These are phyloP conservation scores for Amniataba percoides DNA, from an alignment of 2,797 vertebrate genomes.

Conservation along the genomic window DNA sequence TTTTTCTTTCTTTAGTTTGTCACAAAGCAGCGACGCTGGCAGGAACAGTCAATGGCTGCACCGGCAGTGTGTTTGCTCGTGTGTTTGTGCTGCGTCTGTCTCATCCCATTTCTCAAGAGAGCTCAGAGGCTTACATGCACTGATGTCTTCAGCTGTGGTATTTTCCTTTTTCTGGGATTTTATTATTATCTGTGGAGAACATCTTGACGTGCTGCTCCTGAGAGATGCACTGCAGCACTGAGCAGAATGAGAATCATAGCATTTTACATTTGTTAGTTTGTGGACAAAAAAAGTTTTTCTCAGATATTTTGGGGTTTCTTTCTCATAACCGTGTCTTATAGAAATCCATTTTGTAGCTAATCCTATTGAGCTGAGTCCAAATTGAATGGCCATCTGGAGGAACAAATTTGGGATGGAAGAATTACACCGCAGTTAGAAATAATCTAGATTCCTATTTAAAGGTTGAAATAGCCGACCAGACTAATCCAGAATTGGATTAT, in stretches of 20 bases:
- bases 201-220: constrained; percentile 1
- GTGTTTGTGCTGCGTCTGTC: constrained; percentile 8
- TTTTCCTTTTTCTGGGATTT: neutral
- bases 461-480: constrained; percentile 1
- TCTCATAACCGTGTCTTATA: neutral
- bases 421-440: neutral
- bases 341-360: constrained; percentile 18
- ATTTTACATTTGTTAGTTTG: too few relatives aligned
- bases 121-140: constrained; percentile 7
- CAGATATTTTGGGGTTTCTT: neutral
- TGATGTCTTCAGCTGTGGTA: neutral
- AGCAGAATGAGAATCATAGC: constrained; percentile 1
- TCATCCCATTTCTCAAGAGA: constrained; percentile 39
- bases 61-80: neutral
- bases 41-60: neutral
- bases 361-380: neutral
- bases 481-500: constrained; percentile 15
- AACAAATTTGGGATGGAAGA: constrained; percentile 3
- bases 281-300: neutral
- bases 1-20: neutral
- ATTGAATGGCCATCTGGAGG: neutral
- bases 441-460: constrained; percentile 22
- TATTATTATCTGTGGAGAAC: neutral
- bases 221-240: neutral
- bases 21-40: neutral